A percentile compares a stretch with the other conserved stretches of the same genome.
Conservation (phyloP, 2,888 invertebrate species). For the Ornithoptera priamus region DNA sequence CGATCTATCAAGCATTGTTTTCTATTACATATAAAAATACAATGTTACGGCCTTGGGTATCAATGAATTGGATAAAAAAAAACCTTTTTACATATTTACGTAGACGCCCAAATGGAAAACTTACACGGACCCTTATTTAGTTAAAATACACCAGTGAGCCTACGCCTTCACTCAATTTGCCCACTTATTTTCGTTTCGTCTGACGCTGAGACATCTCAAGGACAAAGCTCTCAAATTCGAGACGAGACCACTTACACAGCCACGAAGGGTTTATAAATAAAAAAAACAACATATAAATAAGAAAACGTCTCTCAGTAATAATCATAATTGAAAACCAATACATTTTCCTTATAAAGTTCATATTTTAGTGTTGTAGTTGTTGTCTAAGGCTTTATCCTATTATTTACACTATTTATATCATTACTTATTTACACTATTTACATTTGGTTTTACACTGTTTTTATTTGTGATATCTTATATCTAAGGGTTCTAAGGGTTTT, state of each 20-base stretch:
- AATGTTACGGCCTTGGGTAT: too few species aligned
- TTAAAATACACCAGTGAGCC: slow-evolving; percentile 26
- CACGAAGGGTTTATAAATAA: slow-evolving; percentile 26
- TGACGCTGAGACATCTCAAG: slow-evolving; percentile 30
- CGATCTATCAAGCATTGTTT: too few species aligned
- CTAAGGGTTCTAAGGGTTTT: too few species aligned
- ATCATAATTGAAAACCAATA: slow-evolving; percentile 3
- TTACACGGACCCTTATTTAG: slow-evolving; percentile 19
- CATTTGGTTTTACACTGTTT: too few species aligned
- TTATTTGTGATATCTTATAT: too few species aligned
- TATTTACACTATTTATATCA: too few species aligned
- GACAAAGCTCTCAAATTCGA: slow-evolving; percentile 30
- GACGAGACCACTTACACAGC: slow-evolving; percentile 25
- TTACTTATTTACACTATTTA: too few species aligned
- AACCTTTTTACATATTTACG: neutral
- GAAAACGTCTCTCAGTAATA: slow-evolving; percentile 3
- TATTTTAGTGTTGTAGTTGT: neutral
- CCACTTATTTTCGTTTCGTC: slow-evolving; percentile 29
- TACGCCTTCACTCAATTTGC: slow-evolving; percentile 30
- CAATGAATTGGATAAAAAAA: too few species aligned
- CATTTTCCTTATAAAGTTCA: neutral
- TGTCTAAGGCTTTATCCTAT: neutral
- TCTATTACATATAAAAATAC: too few species aligned
- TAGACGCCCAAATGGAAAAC: slow-evolving; percentile 8
- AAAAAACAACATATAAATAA: slow-evolving; percentile 10